Evolutionary conservation across 2,113 vertebrate genomes (phyloP).

Genomic region (Rhadina sibilatrix): DNA sequence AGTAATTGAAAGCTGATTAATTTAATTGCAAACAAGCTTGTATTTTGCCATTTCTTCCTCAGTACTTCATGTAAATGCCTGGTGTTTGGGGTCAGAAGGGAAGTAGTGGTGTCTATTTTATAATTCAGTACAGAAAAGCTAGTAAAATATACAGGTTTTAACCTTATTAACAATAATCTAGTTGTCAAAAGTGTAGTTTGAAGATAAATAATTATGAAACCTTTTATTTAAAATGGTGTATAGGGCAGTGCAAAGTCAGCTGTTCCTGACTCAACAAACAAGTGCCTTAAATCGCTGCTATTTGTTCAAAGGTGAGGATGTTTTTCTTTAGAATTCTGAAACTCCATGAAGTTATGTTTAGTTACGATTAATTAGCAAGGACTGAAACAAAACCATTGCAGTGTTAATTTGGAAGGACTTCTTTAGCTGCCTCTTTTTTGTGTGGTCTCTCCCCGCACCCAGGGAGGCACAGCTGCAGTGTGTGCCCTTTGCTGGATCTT

Average conservation of each 20-base stretch:
- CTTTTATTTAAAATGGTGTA: conserved; percentile 50
- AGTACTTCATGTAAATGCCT: not conserved
- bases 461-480: rapidly evolving
- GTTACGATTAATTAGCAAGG: conserved; percentile 40
- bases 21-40: conserved; percentile 56
- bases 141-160: conserved; percentile 32
- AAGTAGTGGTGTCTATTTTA: conserved; percentile 41
- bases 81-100: conserved; percentile 42
- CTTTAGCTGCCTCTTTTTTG: not conserved
- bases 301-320: conserved; percentile 38
- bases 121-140: conserved; percentile 38
- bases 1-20: conserved; percentile 59
- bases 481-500: rapidly evolving
- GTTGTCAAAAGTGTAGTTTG: conserved; percentile 44
- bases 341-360: conserved; percentile 31
- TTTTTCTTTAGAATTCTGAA: conserved; percentile 56
- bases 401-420: not conserved
- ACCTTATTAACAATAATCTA: conserved; percentile 50
- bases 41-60: conserved; percentile 7
- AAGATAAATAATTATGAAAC: conserved; percentile 35
- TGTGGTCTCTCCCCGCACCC: not conserved
- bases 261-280: conserved; percentile 42
- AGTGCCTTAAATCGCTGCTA: conserved; percentile 17
- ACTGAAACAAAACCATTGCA: not conserved
- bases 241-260: conserved; percentile 10